Conservation (phyloP, 2,797 vertebrate species). For the Siniperca scherzeri region DNA sequence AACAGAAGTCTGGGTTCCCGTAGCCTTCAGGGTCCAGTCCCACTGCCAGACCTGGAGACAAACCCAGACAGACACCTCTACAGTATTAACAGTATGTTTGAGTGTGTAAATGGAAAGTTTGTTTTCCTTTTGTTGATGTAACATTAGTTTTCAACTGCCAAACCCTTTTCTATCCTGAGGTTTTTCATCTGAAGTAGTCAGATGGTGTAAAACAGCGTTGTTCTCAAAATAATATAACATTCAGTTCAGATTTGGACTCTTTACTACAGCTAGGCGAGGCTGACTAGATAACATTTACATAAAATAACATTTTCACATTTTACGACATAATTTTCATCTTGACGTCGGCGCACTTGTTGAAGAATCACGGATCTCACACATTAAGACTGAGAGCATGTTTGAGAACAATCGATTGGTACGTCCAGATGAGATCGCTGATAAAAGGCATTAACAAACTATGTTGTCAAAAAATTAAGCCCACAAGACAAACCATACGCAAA, state of each 20-base stretch:
- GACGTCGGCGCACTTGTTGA: not conserved
- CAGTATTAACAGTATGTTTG: not conserved
- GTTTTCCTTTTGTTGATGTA: not conserved
- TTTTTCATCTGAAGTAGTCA: not conserved
- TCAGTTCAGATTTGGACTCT: not conserved
- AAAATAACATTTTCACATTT: not conserved
- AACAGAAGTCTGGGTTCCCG: conserved; percentile 97
- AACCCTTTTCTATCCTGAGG: not conserved
- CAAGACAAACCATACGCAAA: not conserved
- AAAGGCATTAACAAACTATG: not conserved
- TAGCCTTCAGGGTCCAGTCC: conserved; percentile 96
- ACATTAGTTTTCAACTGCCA: not conserved
- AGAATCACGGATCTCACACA: not conserved
- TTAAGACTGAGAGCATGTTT: not conserved
- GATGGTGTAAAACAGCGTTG: not conserved
- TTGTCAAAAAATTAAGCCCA: not conserved
- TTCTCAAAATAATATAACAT: not conserved
- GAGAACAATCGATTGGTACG: not conserved
- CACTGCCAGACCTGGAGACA: conserved; percentile 90
- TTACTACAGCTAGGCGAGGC: not conserved
- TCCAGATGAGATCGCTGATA: not conserved
- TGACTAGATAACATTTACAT: not conserved
- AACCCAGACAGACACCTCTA: conserved; percentile 4
- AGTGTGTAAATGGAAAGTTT: not conserved
- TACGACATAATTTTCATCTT: not conserved